Conservation (phyloP, 2,888 invertebrate genomes). For the Pinctada fucata region DNA sequence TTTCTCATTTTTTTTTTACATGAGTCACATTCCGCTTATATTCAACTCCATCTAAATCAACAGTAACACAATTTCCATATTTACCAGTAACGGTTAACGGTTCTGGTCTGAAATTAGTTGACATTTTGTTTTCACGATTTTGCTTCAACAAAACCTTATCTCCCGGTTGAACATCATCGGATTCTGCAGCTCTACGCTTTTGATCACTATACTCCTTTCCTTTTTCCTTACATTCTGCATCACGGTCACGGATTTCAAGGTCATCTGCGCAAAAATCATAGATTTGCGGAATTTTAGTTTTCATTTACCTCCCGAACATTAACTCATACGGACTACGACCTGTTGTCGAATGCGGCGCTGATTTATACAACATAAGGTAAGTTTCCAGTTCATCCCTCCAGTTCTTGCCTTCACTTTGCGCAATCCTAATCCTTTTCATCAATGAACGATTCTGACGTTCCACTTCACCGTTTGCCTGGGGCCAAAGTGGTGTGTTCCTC, state of each 20-base stretch:
- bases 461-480: too few relatives aligned
- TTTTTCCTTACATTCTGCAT: constrained; percentile 30
- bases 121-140: constrained; percentile 11
- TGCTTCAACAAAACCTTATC: constrained; percentile 34
- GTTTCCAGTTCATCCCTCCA: constrained; percentile 20
- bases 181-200: too few relatives aligned
- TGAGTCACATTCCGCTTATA: constrained; percentile 33
- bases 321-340: constrained; percentile 40
- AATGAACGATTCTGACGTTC: constrained; percentile 34
- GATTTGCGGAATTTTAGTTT: constrained; percentile 23
- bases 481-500: constrained; percentile 31
- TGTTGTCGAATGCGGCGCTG: constrained; percentile 25
- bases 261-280: too few relatives aligned
- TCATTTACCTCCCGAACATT: constrained; percentile 36
- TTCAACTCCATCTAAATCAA: constrained; percentile 21
- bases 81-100: constrained; percentile 24
- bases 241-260: constrained; percentile 39
- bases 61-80: constrained; percentile 37
- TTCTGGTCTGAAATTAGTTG: too few relatives aligned
- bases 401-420: constrained; percentile 26
- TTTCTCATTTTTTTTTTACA: constrained; percentile 24
- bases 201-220: constrained; percentile 42
- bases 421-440: constrained; percentile 26
- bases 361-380: constrained; percentile 30
- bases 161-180: constrained; percentile 20